Conservation (phyloP, 2,797 vertebrate genomes). For the Pipistrellus pygmaeus region DNA sequence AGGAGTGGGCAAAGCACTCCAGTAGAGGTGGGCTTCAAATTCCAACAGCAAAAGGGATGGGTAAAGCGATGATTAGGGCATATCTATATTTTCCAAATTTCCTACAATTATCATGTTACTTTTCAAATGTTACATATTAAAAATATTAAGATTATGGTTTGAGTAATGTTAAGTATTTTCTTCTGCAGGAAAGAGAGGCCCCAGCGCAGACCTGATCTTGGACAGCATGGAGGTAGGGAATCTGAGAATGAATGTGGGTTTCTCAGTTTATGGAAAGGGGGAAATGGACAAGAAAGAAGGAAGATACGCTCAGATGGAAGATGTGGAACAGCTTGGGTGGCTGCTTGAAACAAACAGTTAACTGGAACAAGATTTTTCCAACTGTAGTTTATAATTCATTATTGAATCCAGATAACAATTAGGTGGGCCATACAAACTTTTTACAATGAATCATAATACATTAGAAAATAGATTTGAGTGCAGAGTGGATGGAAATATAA, state of each 20-base stretch:
- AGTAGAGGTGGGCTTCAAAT: not conserved
- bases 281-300: not conserved
- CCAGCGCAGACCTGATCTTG: too few species aligned
- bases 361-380: too few species aligned
- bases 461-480: not conserved
- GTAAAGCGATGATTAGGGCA: too few species aligned
- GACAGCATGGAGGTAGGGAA: not conserved
- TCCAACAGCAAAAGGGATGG: rapidly evolving
- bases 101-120: not conserved
- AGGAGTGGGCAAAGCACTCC: rapidly evolving
- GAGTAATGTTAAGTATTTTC: not conserved
- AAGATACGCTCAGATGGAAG: not conserved
- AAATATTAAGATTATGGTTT: not conserved
- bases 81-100: not conserved
- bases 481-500: rapidly evolving
- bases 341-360: not conserved
- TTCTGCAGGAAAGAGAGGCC: not conserved
- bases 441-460: not conserved
- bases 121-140: not conserved
- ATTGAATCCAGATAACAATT: not conserved
- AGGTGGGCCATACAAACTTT: too few species aligned
- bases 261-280: not conserved
- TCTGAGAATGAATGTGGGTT: rapidly evolving
- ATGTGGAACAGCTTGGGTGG: rapidly evolving
- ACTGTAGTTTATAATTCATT: not conserved